Percentiles rank a stretch among this genome's conserved stretches.
These are phyloP conservation scores for Diploscapter pachys DNA, from an alignment of 1,140 invertebrate species.

Conservation along the genomic window DNA sequence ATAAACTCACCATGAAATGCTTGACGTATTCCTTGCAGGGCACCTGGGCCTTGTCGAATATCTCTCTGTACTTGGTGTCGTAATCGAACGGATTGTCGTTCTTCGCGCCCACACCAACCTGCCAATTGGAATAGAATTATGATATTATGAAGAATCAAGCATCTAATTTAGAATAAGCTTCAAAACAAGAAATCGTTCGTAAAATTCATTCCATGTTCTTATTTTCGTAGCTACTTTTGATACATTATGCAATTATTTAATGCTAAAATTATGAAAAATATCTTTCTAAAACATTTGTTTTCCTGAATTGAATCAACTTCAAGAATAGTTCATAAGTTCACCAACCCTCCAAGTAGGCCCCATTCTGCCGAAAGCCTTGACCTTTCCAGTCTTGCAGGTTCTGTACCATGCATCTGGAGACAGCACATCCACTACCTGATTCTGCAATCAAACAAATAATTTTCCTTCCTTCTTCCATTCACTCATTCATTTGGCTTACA, in stretches of 20 bases:
- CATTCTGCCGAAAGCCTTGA: slow-evolving; percentile 48
- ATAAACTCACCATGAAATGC: slow-evolving; percentile 69
- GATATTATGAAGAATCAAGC: too few relatives aligned
- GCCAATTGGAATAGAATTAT: neutral
- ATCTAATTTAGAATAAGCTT: too few relatives aligned
- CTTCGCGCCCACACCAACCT: slow-evolving; percentile 54
- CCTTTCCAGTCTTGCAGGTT: slow-evolving; percentile 43
- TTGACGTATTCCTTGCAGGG: slow-evolving; percentile 79
- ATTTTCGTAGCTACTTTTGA: too few relatives aligned
- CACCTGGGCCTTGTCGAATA: slow-evolving; percentile 81
- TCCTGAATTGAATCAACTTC: too few relatives aligned
- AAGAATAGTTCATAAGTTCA: slow-evolving; percentile 6
- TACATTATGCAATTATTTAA: neutral
- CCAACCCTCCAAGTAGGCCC: slow-evolving; percentile 52
- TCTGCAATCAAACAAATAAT: slow-evolving; percentile 17
- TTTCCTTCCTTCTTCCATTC: neutral
- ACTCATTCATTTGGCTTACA: neutral
- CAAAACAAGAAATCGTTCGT: too few relatives aligned
- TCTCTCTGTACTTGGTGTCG: slow-evolving; percentile 80
- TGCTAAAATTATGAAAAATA: neutral
- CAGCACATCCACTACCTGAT: slow-evolving; percentile 46
- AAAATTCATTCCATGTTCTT: too few relatives aligned
- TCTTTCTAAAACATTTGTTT: too few relatives aligned
- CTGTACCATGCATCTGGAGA: slow-evolving; percentile 54
- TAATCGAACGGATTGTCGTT: slow-evolving; percentile 63